Conservation (phyloP, 1,140 invertebrate species). For the Drosophila chauvacae region DNA sequence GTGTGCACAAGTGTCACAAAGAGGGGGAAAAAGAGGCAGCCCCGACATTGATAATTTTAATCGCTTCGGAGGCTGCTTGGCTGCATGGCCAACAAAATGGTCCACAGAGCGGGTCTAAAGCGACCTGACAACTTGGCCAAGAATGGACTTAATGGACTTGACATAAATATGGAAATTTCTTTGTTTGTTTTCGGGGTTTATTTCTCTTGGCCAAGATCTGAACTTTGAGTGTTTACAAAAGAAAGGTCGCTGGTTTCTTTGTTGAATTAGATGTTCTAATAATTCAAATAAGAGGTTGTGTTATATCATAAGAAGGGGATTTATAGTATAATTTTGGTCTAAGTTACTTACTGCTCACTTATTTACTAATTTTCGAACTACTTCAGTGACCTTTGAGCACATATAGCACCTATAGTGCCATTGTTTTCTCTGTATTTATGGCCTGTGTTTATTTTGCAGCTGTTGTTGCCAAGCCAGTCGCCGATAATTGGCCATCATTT, state of each 20-base stretch:
- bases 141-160: constrained; percentile 69
- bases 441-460: constrained; percentile 25
- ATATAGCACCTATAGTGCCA: neutral
- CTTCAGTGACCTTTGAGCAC: neutral
- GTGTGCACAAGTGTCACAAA: constrained; percentile 73
- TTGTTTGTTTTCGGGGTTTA: constrained; percentile 52
- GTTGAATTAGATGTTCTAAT: constrained; percentile 30
- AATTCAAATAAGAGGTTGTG: neutral
- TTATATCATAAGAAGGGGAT: constrained; percentile 15
- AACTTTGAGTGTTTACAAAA: constrained; percentile 20
- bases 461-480: constrained; percentile 34
- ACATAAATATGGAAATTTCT: constrained; percentile 68
- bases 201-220: constrained; percentile 23
- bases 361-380: neutral
- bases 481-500: constrained; percentile 71
- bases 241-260: constrained; percentile 40
- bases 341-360: too few relatives aligned
- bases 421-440: constrained; percentile 23
- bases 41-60: constrained; percentile 72
- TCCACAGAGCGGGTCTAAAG: constrained; percentile 25
- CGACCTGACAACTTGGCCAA: constrained; percentile 33
- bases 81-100: constrained; percentile 62
- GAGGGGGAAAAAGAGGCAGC: constrained; percentile 21
- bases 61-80: constrained; percentile 55
- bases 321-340: too few relatives aligned